phyloP scores from a whole-genome alignment of 1,140 invertebrate genomes.

The Cotesia vestalis region DNA sequence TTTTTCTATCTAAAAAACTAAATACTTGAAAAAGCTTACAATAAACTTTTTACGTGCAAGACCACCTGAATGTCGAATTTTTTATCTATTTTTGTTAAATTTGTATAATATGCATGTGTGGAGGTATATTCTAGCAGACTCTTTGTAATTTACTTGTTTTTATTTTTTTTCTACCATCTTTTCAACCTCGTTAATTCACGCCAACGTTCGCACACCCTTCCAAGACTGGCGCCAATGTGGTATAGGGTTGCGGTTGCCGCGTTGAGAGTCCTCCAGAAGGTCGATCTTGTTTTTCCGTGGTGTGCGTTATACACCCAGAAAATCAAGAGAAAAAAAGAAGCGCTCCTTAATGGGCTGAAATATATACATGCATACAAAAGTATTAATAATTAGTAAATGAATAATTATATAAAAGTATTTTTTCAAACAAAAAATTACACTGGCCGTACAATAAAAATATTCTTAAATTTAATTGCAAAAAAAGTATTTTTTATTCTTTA shows the following conservation, averaged over 20 bases:
- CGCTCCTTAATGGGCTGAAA: neutral
- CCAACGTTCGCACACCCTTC: conserved; percentile 21
- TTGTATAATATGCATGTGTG: conserved; percentile 2
- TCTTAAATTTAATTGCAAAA: no score
- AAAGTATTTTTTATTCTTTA: no score
- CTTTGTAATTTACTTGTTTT: neutral
- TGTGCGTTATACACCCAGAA: conserved; percentile 15
- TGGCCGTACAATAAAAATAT: no score
- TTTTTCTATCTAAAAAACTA: no score
- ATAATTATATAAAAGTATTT: no score
- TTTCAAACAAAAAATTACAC: no score
- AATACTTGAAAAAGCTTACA: neutral
- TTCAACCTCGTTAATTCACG: conserved; percentile 36
- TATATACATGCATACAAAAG: neutral
- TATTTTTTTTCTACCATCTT: conserved; percentile 18
- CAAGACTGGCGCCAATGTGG: conserved; percentile 32
- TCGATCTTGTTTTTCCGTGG: conserved; percentile 19
- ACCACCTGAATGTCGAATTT: conserved; percentile 4
- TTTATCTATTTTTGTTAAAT: neutral
- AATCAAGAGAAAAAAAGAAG: conserved; percentile 16
- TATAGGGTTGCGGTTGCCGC: conserved; percentile 24
- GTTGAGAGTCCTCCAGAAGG: conserved; percentile 32
- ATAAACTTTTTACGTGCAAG: neutral
- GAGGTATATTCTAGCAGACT: neutral
- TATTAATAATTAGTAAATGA: no score